Evolutionary conservation across 2,888 invertebrate species (phyloP), one percentile per base, ranked within the genome.

Genomic region (Strigamia maritima): DNA sequence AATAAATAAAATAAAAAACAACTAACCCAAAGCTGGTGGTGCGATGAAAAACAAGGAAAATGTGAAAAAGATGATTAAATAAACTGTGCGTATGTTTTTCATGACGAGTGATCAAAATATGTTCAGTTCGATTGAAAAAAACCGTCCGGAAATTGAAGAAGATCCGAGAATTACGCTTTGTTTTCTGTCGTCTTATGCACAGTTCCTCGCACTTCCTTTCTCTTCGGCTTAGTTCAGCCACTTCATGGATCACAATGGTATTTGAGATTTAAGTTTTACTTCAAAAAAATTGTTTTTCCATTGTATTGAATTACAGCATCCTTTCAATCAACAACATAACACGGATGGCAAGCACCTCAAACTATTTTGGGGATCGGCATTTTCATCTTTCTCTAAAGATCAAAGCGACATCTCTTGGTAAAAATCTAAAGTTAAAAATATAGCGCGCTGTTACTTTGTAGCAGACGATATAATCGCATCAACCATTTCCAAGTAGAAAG

Each of bases 351-450:
- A 60, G 60, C 22, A 60, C 60, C 19, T 22, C 60, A 60, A 60
- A 60, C 60, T 60, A 60, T 60, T 60, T 60, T 60, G 60, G 60
- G 60, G 60, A 60, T 60, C 60, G 60, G 60, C 60, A 60, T 60
- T 60, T 60, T 60, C 60, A 60, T 60, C 60, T 60, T 40, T 40
- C 40, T 40, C 19, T 24, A 16, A 60, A 60, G 8, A 24, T 60
- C 19, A 19, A 49, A 2, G 60, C 60, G 19, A 60, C 60, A 60
- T n/a, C 60, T 60, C 16, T 6, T 19, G 49, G 60, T 19, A 19
- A n/a, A 19, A 24, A 3, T 16, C 2, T n/a, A 16, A 40, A 40
- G 2, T 12, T 7, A 16, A 40, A 14, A 7, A 7, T 35, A 4
- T 35, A 35, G 6, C 6, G 40, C 40, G 40, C 40, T 12, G 14